phyloP scores from a whole-genome alignment of 2,113 vertebrate species.

The Eleginops maclovinus region DNA sequence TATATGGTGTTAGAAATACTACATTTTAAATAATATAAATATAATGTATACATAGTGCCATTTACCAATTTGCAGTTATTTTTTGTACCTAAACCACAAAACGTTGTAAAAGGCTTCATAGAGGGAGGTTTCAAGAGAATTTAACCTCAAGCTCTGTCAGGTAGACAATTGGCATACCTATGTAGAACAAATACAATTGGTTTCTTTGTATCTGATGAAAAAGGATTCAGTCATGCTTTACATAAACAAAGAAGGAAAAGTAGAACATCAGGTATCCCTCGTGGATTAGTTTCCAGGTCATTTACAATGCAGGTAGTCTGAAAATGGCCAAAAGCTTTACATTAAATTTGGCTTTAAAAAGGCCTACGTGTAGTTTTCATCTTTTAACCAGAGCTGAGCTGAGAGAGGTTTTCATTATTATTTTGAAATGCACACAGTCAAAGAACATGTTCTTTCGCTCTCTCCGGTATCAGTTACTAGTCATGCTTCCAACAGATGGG shows the following conservation, averaged over 20 bases:
- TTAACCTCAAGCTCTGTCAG: background rate
- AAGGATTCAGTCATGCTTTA: background rate
- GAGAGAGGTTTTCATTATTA: too few species aligned
- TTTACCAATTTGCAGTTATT: too few species aligned
- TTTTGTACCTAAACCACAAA: too few species aligned
- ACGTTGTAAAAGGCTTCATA: background rate
- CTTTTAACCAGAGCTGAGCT: background rate
- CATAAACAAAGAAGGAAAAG: constrained; percentile 16
- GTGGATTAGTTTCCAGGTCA: background rate
- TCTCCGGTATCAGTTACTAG: background rate
- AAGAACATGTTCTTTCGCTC: background rate
- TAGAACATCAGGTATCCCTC: constrained; percentile 15
- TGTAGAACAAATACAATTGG: constrained; percentile 1
- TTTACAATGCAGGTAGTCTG: background rate
- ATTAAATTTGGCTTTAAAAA: background rate
- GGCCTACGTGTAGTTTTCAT: background rate
- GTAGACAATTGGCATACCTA: background rate
- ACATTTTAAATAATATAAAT: background rate
- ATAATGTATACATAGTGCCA: background rate
- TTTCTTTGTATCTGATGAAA: constrained; percentile 16
- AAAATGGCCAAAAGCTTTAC: background rate
- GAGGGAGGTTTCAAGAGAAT: background rate
- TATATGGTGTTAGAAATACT: background rate
- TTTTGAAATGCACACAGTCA: too few species aligned
- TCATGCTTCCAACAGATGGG: background rate